Evolutionary conservation across 2,113 vertebrate species (phyloP).

Genomic region (Triplophysa tibetana): DNA sequence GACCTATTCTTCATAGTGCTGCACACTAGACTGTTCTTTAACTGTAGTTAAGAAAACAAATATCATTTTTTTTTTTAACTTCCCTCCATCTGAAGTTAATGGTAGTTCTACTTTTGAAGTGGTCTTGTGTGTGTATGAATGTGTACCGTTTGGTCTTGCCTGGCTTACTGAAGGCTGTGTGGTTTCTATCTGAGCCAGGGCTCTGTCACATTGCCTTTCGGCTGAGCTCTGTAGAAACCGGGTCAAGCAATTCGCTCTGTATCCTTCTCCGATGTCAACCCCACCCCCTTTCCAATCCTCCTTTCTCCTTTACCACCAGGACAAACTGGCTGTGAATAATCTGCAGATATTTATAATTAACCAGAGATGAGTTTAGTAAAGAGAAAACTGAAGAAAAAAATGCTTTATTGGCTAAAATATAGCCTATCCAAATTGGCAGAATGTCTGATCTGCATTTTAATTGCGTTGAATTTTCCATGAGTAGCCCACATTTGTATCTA

Average conservation of each 20-base stretch:
- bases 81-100: not conserved
- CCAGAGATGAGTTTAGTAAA: constrained; percentile 20
- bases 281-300: not conserved
- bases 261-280: not conserved
- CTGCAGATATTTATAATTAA: constrained; percentile 44
- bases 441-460: constrained; percentile 4
- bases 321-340: constrained; percentile 45
- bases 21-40: not conserved
- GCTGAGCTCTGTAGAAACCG: constrained; percentile 21
- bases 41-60: not conserved
- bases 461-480: not conserved
- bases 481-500: not conserved
- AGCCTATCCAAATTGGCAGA: not conserved
- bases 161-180: constrained; percentile 2
- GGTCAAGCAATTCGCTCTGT: constrained; percentile 25
- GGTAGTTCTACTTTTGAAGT: not conserved
- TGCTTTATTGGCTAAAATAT: not conserved
- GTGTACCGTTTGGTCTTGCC: not conserved
- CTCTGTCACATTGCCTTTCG: constrained; percentile 26
- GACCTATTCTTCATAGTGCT: not conserved
- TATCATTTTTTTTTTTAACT: constrained; percentile 8
- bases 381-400: constrained; percentile 1
- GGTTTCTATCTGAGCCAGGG: constrained; percentile 10
- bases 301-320: constrained; percentile 1
- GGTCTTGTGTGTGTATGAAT: not conserved